Conservation (phyloP, 2,113 vertebrate species). For the Xyliphius kryptos region DNA sequence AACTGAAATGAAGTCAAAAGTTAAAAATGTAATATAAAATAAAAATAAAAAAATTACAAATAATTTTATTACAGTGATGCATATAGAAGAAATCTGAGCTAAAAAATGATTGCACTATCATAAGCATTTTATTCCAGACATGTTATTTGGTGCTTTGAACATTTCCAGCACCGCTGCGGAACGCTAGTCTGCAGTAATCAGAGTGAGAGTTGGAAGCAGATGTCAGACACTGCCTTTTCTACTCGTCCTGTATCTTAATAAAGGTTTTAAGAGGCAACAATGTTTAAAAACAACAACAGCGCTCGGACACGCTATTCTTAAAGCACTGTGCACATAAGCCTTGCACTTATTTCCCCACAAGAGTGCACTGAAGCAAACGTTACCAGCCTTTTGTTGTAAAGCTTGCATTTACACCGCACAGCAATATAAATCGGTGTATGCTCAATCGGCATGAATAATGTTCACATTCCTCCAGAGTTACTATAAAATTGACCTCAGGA, state of each 20-base stretch:
- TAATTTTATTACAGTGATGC: too few relatives aligned
- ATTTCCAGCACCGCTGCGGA: too few relatives aligned
- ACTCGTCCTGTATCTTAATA: constrained; percentile 13
- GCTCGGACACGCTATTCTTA: background rate
- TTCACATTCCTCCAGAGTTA: too few relatives aligned
- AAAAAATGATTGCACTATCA: too few relatives aligned
- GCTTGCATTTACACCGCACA: background rate
- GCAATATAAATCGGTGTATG: background rate
- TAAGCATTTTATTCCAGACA: too few relatives aligned
- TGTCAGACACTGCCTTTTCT: constrained; percentile 13
- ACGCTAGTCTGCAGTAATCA: constrained; percentile 38
- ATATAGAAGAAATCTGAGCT: too few relatives aligned
- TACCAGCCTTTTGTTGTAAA: background rate
- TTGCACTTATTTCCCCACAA: background rate
- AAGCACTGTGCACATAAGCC: background rate
- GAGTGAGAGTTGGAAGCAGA: constrained; percentile 30
- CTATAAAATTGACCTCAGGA: too few relatives aligned
- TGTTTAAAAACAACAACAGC: background rate
- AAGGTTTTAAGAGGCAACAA: constrained; percentile 11
- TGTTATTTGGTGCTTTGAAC: too few relatives aligned
- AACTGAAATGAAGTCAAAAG: too few relatives aligned
- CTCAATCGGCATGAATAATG: too few relatives aligned
- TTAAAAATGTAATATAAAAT: too few relatives aligned
- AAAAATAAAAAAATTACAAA: too few relatives aligned
- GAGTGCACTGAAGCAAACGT: background rate